Percentiles rank a stretch among this genome's conserved stretches.
Evolutionary conservation across 2,888 invertebrate species (phyloP).

Genomic region (Pseudanteris insignis): DNA sequence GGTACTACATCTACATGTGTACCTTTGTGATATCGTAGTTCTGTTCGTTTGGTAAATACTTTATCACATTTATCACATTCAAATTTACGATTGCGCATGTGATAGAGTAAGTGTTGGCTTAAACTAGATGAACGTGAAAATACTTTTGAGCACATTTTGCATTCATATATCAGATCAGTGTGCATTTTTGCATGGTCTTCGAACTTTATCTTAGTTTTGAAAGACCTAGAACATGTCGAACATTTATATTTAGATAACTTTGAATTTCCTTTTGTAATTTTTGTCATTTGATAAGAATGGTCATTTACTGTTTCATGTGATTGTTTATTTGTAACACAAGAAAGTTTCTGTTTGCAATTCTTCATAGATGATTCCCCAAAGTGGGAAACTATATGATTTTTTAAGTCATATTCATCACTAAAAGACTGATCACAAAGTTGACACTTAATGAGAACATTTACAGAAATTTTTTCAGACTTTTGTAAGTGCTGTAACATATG

Average conservation of each 20-base stretch:
- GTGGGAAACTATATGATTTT: slow-evolving; percentile 53
- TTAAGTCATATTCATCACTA: slow-evolving; percentile 46
- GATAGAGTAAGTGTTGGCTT: slow-evolving; percentile 27
- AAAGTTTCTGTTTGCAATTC: background rate
- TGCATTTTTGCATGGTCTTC: slow-evolving; percentile 19
- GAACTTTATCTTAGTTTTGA: slow-evolving; percentile 18
- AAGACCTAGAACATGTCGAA: slow-evolving; percentile 7
- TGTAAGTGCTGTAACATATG: slow-evolving; percentile 33
- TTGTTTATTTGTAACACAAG: background rate
- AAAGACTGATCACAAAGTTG: slow-evolving; percentile 54
- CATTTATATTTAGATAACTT: slow-evolving; percentile 19
- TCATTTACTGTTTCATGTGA: slow-evolving; percentile 6
- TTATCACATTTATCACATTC: slow-evolving; percentile 29
- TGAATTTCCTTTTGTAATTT: background rate
- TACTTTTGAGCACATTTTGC: slow-evolving; percentile 25
- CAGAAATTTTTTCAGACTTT: slow-evolving; percentile 28
- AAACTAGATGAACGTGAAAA: slow-evolving; percentile 11
- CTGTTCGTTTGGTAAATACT: slow-evolving; percentile 24
- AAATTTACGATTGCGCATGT: slow-evolving; percentile 26
- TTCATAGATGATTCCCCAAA: slow-evolving; percentile 40
- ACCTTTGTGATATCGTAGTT: slow-evolving; percentile 51
- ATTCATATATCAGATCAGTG: slow-evolving; percentile 21
- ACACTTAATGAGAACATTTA: slow-evolving; percentile 47
- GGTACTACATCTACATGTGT: slow-evolving; percentile 48
- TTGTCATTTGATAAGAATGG: slow-evolving; percentile 12